A percentile compares a stretch with the other conserved stretches of the same genome.
Evolutionary conservation across 1,140 invertebrate species (phyloP).

Genomic region (Orius insidiosus): DNA sequence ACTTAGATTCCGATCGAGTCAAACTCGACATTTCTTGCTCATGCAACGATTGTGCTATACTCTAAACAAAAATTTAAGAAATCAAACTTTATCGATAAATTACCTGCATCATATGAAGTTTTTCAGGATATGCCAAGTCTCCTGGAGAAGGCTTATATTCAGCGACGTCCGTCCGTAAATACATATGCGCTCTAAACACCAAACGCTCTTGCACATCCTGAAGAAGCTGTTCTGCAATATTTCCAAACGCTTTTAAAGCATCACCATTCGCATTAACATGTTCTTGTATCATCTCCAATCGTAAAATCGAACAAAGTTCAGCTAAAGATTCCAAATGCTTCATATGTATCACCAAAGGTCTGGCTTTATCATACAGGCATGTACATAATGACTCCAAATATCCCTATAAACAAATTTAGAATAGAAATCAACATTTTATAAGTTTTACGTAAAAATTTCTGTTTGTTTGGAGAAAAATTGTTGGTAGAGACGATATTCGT

Average conservation of each 20-base stretch:
- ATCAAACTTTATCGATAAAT: background rate
- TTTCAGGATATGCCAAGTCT: constrained; percentile 94
- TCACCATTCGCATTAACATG: constrained; percentile 73
- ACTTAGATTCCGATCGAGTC: constrained; percentile 43
- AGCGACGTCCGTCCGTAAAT: constrained; percentile 79
- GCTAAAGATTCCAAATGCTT: constrained; percentile 94
- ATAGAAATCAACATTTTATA: constrained; percentile 1
- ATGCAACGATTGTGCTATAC: constrained; percentile 51
- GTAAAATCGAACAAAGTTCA: constrained; percentile 87
- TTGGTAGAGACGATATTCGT: constrained; percentile 75
- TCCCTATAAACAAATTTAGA: constrained; percentile 29
- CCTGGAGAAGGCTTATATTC: constrained; percentile 78
- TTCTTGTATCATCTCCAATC: constrained; percentile 87
- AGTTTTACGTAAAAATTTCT: constrained; percentile 42
- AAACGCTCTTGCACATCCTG: constrained; percentile 94
- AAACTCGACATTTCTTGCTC: constrained; percentile 33
- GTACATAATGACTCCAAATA: constrained; percentile 75
- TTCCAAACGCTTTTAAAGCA: constrained; percentile 64
- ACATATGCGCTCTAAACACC: constrained; percentile 89
- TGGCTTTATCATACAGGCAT: constrained; percentile 76
- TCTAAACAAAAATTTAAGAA: constrained; percentile 31
- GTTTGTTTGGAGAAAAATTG: constrained; percentile 68
- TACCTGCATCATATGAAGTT: constrained; percentile 89
- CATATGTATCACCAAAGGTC: constrained; percentile 93
- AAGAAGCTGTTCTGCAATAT: constrained; percentile 66